Evolutionary conservation across 2,888 invertebrate genomes (phyloP).

Genomic region (Uropetala carovei): DNA sequence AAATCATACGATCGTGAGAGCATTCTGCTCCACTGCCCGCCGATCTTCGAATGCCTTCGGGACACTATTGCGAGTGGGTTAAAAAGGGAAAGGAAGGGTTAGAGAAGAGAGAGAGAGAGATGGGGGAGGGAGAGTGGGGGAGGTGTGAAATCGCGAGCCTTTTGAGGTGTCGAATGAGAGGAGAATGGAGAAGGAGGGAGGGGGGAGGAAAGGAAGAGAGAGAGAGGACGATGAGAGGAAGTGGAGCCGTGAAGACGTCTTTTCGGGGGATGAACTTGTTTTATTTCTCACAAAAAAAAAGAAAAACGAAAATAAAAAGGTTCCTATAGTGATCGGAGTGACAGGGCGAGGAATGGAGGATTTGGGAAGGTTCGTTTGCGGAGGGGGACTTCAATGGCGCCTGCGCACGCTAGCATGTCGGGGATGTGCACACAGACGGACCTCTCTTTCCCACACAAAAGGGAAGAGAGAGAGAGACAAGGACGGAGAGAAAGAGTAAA

Average conservation of each 20-base stretch:
- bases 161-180: neutral
- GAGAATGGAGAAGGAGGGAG: neutral
- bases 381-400: conserved; percentile 6
- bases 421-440: neutral
- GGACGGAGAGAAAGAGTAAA: neutral
- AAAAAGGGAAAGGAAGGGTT: neutral
- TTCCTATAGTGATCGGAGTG: conserved; percentile 29
- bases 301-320: neutral
- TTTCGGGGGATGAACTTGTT: neutral
- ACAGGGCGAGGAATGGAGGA: conserved; percentile 35
- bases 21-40: neutral
- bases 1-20: conserved; percentile 24
- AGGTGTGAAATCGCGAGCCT: conserved; percentile 13
- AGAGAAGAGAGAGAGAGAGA: neutral
- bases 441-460: neutral
- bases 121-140: neutral
- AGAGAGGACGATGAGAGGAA: neutral
- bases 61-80: neutral
- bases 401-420: neutral
- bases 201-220: neutral
- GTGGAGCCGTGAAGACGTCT: neutral
- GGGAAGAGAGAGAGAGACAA: neutral
- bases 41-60: neutral
- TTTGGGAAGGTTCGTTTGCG: conserved; percentile 31
- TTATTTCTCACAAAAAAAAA: neutral